Evolutionary conservation across 1,140 invertebrate species (phyloP).

Genomic region (Helicoverpa armigera): DNA sequence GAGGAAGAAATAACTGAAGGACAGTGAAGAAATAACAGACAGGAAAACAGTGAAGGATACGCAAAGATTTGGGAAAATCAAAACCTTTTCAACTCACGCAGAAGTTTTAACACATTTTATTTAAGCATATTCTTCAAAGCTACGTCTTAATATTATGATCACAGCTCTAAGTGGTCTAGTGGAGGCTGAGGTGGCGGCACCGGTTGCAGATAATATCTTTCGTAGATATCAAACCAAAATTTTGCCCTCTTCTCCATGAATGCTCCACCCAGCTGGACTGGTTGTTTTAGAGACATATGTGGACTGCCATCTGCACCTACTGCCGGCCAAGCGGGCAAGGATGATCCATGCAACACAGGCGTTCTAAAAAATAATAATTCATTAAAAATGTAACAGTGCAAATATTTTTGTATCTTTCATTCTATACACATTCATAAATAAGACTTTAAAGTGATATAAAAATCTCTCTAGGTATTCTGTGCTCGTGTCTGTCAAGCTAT

Average conservation of each 20-base stretch:
- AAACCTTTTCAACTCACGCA: too few relatives aligned
- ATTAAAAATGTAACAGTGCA: not conserved
- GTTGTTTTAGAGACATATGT: slow-evolving; percentile 57
- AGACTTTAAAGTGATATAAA: too few relatives aligned
- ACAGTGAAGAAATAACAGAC: too few relatives aligned
- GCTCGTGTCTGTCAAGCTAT: too few relatives aligned
- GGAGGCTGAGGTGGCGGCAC: slow-evolving; percentile 38
- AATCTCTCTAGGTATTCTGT: too few relatives aligned
- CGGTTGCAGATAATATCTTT: slow-evolving; percentile 55
- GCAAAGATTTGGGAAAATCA: too few relatives aligned
- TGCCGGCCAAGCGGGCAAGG: slow-evolving; percentile 58
- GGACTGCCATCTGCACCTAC: slow-evolving; percentile 51
- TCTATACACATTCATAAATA: too few relatives aligned
- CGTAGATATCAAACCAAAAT: slow-evolving; percentile 67
- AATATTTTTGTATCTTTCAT: not conserved
- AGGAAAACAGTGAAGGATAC: too few relatives aligned
- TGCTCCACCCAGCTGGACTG: slow-evolving; percentile 49
- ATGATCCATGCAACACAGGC: slow-evolving; percentile 56
- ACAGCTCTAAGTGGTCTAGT: not conserved
- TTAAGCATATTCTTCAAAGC: too few relatives aligned
- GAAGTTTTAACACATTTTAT: too few relatives aligned
- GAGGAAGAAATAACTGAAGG: too few relatives aligned
- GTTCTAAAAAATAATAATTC: slow-evolving; percentile 56
- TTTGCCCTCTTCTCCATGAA: slow-evolving; percentile 51
- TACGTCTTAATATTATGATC: not conserved